These are phyloP conservation scores for Pitangus sulphuratus DNA, from an alignment of 2,797 vertebrate genomes.

Conservation along the genomic window DNA sequence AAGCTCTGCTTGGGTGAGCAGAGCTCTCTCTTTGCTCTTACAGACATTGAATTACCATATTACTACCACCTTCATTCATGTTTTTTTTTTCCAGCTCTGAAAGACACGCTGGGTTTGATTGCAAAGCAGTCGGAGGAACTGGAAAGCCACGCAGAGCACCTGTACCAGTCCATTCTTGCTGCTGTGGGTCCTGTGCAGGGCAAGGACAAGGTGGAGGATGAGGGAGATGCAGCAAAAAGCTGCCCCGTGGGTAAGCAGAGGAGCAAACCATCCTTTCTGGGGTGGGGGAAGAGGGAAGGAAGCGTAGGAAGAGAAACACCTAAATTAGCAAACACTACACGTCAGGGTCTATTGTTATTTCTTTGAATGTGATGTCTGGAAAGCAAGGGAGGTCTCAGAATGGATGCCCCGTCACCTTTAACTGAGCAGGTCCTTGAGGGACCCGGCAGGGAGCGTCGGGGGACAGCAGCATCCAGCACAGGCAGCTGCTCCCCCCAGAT, in stretches of 20 bases:
- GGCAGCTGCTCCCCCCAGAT: background rate
- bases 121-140: constrained; percentile 82
- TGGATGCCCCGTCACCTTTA: fast-evolving
- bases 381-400: background rate
- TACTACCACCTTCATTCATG: background rate
- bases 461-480: background rate
- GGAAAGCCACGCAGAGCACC: constrained; percentile 78
- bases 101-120: constrained; percentile 84
- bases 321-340: background rate
- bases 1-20: fast-evolving
- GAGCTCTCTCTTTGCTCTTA: background rate
- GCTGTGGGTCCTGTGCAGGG: constrained; percentile 78
- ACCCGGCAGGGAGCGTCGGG: background rate
- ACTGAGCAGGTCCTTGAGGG: background rate
- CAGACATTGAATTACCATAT: fast-evolving
- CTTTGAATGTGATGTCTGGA: background rate
- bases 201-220: background rate
- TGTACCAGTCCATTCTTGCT: constrained; percentile 84
- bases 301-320: background rate
- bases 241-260: constrained; percentile 56
- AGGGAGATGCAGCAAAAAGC: background rate
- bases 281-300: fast-evolving
- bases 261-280: background rate
- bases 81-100: constrained; percentile 80
- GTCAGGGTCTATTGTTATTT: background rate